A percentile compares a stretch with the other conserved stretches of the same genome.
Conservation (phyloP, 2,888 invertebrate species). For the Campoplex nolae region DNA sequence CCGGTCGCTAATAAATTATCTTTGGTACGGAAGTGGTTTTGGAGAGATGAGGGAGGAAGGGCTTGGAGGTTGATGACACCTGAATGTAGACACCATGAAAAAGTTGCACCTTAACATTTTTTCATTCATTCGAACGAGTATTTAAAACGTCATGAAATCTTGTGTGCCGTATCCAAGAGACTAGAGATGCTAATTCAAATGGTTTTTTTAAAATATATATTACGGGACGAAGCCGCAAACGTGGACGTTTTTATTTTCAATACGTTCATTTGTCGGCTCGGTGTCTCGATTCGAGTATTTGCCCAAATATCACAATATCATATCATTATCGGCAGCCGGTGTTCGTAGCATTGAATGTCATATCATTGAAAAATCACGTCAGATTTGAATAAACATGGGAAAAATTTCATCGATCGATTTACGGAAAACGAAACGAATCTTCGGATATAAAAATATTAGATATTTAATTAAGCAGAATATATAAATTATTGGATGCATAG, state of each 20-base stretch:
- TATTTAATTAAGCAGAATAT: slow-evolving; percentile 14
- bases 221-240: not conserved
- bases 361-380: slow-evolving; percentile 75
- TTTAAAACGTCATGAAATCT: not conserved
- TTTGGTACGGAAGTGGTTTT: not conserved
- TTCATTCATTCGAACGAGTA: not conserved
- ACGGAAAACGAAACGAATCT: slow-evolving; percentile 68
- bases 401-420: slow-evolving; percentile 73
- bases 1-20: slow-evolving; percentile 60
- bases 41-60: not conserved
- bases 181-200: not conserved
- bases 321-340: slow-evolving; percentile 78
- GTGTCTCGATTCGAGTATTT: slow-evolving; percentile 56
- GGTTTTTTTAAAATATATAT: not conserved
- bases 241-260: not conserved
- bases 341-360: slow-evolving; percentile 76
- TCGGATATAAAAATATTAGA: slow-evolving; percentile 37
- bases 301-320: slow-evolving; percentile 74
- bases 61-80: not conserved
- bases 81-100: not conserved
- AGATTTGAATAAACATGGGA: slow-evolving; percentile 24
- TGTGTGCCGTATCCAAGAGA: not conserved
- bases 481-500: slow-evolving; percentile 34
- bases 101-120: not conserved
- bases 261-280: not conserved